A percentile compares a stretch with the other conserved stretches of the same genome.
phyloP scores from a whole-genome alignment of 2,113 vertebrate genomes.

The Thermophis baileyi region DNA sequence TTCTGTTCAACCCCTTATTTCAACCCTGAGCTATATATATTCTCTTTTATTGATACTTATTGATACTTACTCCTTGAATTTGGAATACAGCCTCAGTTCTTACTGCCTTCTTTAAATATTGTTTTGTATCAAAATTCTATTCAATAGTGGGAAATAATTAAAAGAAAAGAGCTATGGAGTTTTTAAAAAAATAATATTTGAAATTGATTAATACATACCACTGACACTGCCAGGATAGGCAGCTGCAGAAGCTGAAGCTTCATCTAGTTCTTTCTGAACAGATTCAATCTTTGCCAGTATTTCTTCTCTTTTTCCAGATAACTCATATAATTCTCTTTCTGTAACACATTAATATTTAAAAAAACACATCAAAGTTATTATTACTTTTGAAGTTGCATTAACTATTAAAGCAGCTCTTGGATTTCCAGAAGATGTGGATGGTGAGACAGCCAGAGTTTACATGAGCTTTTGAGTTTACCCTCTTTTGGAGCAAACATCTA shows the following conservation, averaged over 20 bases:
- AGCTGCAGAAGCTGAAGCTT: not conserved
- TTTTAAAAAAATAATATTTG: not conserved
- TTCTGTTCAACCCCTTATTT: not conserved
- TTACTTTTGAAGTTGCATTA: not conserved
- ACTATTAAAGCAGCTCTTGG: not conserved
- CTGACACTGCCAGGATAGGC: not conserved
- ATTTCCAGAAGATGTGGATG: not conserved
- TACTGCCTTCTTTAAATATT: not conserved
- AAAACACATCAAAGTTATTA: not conserved
- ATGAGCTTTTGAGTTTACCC: not conserved
- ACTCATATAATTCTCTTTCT: not conserved
- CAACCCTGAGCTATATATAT: not conserved
- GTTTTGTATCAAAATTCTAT: not conserved
- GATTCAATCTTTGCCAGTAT: not conserved
- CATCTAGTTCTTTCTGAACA: not conserved
- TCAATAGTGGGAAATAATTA: not conserved
- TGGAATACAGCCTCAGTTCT: not conserved
- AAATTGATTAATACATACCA: not conserved
- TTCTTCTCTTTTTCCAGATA: not conserved
- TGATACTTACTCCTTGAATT: not conserved
- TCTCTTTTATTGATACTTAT: not conserved
- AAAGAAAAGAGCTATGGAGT: not conserved
- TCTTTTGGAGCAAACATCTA: not conserved
- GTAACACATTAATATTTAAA: not conserved
- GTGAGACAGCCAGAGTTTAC: not conserved